phyloP scores from a whole-genome alignment of 2,113 vertebrate genomes.

The mouse (Mus musculus) region GRCm39 chr5:127064501-127065000 shows the following conservation, averaged over 20 bases:
- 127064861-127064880: background rate
- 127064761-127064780: background rate
- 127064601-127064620: background rate
- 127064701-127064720: too few relatives aligned
- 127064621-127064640: background rate
- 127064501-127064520: background rate
- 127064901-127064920: background rate
- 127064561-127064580: background rate
- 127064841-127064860: background rate
- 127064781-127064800: background rate
- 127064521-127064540: too few relatives aligned
- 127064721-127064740: too few relatives aligned
- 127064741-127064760: background rate
- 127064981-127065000: background rate
- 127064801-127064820: background rate
- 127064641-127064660: accelerated
- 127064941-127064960: background rate
- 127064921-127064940: background rate
- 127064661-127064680: too few relatives aligned
- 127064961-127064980: background rate
- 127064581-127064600: background rate
- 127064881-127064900: background rate
- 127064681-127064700: too few relatives aligned
- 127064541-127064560: background rate
- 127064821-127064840: too few relatives aligned